These are phyloP conservation scores for Drosophila glabriapex DNA, from an alignment of 2,888 invertebrate species.

Conservation along the genomic window DNA sequence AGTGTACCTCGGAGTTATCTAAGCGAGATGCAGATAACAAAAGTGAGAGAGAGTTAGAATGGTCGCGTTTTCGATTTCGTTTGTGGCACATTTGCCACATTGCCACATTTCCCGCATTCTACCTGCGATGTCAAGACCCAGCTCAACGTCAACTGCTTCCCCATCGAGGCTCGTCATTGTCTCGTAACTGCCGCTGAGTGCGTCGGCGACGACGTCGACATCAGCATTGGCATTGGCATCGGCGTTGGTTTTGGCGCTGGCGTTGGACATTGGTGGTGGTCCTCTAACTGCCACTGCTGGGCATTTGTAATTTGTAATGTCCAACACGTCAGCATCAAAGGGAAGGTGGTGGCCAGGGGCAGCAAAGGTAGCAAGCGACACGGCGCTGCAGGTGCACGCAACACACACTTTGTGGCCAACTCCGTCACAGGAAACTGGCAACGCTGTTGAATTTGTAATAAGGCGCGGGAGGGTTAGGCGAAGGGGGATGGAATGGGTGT, in stretches of 20 bases:
- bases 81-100: conserved; percentile 55
- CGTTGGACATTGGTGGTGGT: conserved; percentile 75
- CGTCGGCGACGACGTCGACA: conserved; percentile 6
- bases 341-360: conserved; percentile 27
- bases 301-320: conserved; percentile 78
- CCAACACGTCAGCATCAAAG: conserved; percentile 68
- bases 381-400: conserved; percentile 66
- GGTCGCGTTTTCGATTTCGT: conserved; percentile 70
- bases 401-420: conserved; percentile 65
- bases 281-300: conserved; percentile 64
- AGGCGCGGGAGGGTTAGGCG: conserved; percentile 23
- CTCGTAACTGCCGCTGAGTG: conserved; percentile 30
- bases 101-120: conserved; percentile 42
- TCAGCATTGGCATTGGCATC: conserved; percentile 10
- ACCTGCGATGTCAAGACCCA: conserved; percentile 48
- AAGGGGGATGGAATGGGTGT: not conserved
- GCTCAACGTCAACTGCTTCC: conserved; percentile 55
- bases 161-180: conserved; percentile 69
- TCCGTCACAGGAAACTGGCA: conserved; percentile 61
- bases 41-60: conserved; percentile 30
- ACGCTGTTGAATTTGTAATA: conserved; percentile 73
- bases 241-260: conserved; percentile 19
- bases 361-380: conserved; percentile 20
- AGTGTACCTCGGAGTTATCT: conserved; percentile 26
- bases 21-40: conserved; percentile 7